Conservation (phyloP, 2,888 invertebrate genomes). For the Platycheirus rosarum region DNA sequence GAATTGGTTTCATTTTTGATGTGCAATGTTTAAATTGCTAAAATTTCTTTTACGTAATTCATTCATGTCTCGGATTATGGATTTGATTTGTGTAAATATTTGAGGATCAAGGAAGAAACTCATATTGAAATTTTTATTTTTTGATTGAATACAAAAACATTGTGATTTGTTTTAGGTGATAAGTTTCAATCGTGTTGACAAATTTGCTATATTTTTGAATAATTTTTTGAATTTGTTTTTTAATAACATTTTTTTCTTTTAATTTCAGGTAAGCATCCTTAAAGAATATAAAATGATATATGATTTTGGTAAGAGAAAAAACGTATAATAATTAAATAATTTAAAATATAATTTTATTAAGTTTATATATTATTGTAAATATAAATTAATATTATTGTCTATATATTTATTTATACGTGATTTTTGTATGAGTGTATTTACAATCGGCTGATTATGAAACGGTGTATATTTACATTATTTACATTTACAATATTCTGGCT, state of each 20-base stretch:
- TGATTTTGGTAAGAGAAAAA: background rate
- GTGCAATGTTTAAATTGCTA: constrained; percentile 36
- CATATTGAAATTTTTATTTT: background rate
- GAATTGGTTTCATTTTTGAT: constrained; percentile 28
- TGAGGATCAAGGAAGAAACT: background rate
- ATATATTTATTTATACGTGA: too few species aligned
- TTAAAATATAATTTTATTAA: too few species aligned
- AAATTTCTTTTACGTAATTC: constrained; percentile 34
- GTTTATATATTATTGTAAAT: too few species aligned
- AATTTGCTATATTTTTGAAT: too few species aligned
- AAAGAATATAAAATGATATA: background rate
- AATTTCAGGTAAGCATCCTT: background rate
- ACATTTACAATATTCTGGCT: too few species aligned
- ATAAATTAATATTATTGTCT: too few species aligned
- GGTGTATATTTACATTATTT: too few species aligned
- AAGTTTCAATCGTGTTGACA: too few species aligned
- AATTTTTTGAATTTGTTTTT: too few species aligned
- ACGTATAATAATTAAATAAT: too few species aligned
- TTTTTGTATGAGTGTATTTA: too few species aligned
- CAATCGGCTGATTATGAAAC: too few species aligned
- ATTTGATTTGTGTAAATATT: constrained; percentile 33
- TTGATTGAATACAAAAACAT: background rate
- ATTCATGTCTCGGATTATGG: constrained; percentile 34
- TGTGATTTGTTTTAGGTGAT: background rate
- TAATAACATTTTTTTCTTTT: background rate